A percentile compares a stretch with the other conserved stretches of the same genome.
These are phyloP conservation scores for Carcharodon carcharias DNA, from an alignment of 2,797 vertebrate species.

Conservation along the genomic window DNA sequence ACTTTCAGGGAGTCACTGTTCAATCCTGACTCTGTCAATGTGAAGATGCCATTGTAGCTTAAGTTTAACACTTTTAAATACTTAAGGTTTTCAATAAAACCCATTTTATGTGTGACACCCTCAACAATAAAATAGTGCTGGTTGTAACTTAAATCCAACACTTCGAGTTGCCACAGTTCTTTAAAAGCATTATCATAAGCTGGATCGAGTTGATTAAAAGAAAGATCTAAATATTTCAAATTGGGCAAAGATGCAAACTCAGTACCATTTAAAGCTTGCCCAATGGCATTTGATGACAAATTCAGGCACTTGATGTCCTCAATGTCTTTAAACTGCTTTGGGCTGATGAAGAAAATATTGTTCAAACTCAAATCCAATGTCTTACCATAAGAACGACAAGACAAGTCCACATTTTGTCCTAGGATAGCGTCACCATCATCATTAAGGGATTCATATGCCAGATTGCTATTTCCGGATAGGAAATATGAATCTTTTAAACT, in stretches of 20 bases:
- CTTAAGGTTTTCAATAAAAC: constrained; percentile 62
- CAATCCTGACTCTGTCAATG: constrained; percentile 57
- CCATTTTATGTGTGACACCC: constrained; percentile 59
- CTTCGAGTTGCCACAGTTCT: constrained; percentile 56
- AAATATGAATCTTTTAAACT: background rate
- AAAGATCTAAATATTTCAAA: constrained; percentile 70
- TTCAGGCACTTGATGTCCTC: constrained; percentile 67
- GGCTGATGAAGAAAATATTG: constrained; percentile 67
- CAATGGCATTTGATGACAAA: constrained; percentile 68
- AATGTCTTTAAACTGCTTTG: constrained; percentile 57
- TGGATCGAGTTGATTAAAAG: constrained; percentile 65
- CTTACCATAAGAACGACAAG: constrained; percentile 60
- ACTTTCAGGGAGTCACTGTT: constrained; percentile 61
- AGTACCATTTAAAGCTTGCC: constrained; percentile 59
- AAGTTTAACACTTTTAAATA: constrained; percentile 65
- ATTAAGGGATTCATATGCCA: too few species aligned
- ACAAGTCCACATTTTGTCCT: constrained; percentile 41
- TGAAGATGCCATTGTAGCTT: constrained; percentile 63
- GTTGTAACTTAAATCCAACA: constrained; percentile 67
- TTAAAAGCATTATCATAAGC: constrained; percentile 60
- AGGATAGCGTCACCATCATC: background rate
- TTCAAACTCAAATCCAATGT: constrained; percentile 68
- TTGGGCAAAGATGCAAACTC: constrained; percentile 59
- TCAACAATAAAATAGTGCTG: constrained; percentile 62
- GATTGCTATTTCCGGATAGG: background rate